Percentiles rank a stretch among this genome's conserved stretches.
Conservation (phyloP, 2,797 vertebrate species). For the Cirrhinus molitorella region DNA sequence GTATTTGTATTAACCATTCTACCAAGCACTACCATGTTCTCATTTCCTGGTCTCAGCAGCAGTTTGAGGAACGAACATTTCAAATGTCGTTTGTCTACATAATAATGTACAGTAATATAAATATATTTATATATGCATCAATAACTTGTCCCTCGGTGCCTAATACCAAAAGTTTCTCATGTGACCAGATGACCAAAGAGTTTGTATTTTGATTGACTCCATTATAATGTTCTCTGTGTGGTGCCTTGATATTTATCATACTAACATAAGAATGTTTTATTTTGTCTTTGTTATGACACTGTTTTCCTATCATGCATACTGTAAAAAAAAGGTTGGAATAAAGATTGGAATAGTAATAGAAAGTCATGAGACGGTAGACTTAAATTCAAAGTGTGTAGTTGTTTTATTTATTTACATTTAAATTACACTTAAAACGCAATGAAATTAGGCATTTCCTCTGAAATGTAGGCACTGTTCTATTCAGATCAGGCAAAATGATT, state of each 20-base stretch:
- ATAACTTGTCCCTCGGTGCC: not conserved
- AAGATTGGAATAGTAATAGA: not conserved
- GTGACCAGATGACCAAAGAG: not conserved
- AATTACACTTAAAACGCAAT: not conserved
- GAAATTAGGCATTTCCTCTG: not conserved
- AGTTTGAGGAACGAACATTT: not conserved
- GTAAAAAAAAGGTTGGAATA: conserved; percentile 24
- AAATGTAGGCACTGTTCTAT: not conserved
- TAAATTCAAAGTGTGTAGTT: not conserved
- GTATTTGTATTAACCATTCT: not conserved
- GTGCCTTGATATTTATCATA: conserved; percentile 22
- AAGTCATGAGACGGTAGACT: not conserved
- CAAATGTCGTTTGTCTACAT: not conserved
- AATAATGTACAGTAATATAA: conserved; percentile 19
- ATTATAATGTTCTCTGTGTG: not conserved
- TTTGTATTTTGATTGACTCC: not conserved
- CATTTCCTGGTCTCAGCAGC: not conserved
- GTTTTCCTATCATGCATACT: not conserved
- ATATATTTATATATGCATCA: not conserved
- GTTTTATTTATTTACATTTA: not conserved
- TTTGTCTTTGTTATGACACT: conserved; percentile 12
- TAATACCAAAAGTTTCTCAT: not conserved
- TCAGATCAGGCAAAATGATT: not conserved
- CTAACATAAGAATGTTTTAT: conserved; percentile 25
- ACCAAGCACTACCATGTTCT: conserved; percentile 33